Evolutionary conservation across 2,888 invertebrate genomes (phyloP).

Genomic region (Tupiocoris notatus): DNA sequence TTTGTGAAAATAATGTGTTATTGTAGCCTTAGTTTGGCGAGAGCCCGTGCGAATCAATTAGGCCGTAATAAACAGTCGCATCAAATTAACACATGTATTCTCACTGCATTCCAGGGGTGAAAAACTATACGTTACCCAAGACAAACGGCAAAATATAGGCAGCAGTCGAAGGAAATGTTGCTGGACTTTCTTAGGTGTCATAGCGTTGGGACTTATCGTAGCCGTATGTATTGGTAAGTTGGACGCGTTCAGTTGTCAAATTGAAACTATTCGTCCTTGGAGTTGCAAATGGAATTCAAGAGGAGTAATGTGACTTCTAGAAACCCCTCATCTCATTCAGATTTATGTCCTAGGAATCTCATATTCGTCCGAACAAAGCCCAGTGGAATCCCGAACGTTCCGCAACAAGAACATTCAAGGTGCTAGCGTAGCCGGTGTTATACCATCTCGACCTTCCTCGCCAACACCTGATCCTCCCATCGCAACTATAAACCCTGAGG

Average conservation of each 20-base stretch:
- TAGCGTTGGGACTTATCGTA: constrained; percentile 65
- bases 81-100: background rate
- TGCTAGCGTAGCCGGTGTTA: constrained; percentile 43
- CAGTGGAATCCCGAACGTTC: constrained; percentile 61
- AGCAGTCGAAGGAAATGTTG: constrained; percentile 54
- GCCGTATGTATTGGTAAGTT: constrained; percentile 65
- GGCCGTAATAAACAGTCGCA: background rate
- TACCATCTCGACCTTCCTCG: constrained; percentile 53
- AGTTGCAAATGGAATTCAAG: no score
- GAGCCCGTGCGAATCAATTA: background rate
- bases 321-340: background rate
- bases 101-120: constrained; percentile 65
- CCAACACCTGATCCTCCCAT: constrained; percentile 53
- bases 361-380: constrained; percentile 63
- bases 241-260: no score
- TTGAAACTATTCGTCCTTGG: no score
- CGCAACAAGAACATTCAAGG: constrained; percentile 53
- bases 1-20: no score
- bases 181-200: constrained; percentile 69
- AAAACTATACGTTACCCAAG: constrained; percentile 77
- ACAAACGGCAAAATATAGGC: constrained; percentile 58
- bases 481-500: background rate
- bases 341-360: constrained; percentile 60
- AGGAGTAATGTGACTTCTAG: no score
- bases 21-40: background rate